Conservation (phyloP, 2,888 invertebrate species). For the Ichneumoninae sp. region DNA sequence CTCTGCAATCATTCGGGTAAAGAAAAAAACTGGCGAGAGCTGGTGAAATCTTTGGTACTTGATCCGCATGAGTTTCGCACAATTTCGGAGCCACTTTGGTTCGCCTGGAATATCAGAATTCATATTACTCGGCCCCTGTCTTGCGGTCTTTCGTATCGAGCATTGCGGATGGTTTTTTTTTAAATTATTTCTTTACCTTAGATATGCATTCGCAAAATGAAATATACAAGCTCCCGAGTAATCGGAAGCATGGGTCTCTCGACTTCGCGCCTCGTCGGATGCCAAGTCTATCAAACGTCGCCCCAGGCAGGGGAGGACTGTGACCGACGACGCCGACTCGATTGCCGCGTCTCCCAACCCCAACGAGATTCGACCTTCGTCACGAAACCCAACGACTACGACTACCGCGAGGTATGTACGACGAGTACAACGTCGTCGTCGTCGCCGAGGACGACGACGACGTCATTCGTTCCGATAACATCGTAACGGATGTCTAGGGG, state of each 20-base stretch:
- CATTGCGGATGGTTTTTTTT: not conserved
- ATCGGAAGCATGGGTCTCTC: slow-evolving; percentile 17
- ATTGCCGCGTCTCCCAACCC: slow-evolving; percentile 62
- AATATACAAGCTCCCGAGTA: slow-evolving; percentile 24
- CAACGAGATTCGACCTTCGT: slow-evolving; percentile 74
- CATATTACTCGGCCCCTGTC: not conserved
- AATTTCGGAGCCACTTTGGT: slow-evolving; percentile 1
- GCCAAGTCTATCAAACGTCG: slow-evolving; percentile 57
- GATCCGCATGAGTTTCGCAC: slow-evolving; percentile 9
- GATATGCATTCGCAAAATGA: not conserved
- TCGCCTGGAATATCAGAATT: not conserved
- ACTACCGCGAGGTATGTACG: slow-evolving; percentile 38
- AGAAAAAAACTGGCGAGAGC: slow-evolving; percentile 28
- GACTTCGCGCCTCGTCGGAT: slow-evolving; percentile 10
- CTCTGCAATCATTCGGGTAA: slow-evolving; percentile 14
- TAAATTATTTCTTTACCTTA: not conserved
- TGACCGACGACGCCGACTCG: slow-evolving; percentile 55
- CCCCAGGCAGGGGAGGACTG: slow-evolving; percentile 35
- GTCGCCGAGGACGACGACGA: slow-evolving; percentile 36
- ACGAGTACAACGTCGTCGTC: slow-evolving; percentile 30
- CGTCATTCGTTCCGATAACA: slow-evolving; percentile 66
- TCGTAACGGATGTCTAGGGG: slow-evolving; percentile 67
- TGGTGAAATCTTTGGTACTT: slow-evolving; percentile 6
- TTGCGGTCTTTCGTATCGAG: not conserved
- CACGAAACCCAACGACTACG: slow-evolving; percentile 67